These are phyloP conservation scores for Opisthograptis luteolata DNA, from an alignment of 2,888 invertebrate genomes.

Conservation along the genomic window DNA sequence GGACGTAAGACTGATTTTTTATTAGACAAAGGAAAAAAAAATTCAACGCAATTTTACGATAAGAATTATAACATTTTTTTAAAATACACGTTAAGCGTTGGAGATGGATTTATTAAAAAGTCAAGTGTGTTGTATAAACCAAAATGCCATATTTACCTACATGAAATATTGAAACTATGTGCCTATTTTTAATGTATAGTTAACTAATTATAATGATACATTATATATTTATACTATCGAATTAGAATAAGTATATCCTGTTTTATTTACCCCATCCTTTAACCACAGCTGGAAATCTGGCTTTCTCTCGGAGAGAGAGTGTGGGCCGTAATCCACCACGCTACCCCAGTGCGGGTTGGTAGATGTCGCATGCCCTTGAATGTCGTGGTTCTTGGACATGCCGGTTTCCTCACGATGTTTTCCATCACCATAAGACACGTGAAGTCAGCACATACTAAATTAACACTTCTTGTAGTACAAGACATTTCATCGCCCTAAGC, in stretches of 20 bases:
- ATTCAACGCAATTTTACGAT: too few relatives aligned
- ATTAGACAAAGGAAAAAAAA: conserved; percentile 39
- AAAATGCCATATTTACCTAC: conserved; percentile 4
- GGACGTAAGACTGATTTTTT: conserved; percentile 68
- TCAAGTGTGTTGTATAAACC: neutral
- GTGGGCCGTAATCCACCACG: too few relatives aligned
- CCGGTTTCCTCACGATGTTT: too few relatives aligned
- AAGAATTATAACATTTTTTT: neutral
- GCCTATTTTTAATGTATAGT: conserved; percentile 15
- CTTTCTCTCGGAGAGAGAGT: too few relatives aligned
- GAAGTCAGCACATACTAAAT: too few relatives aligned
- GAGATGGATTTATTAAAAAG: neutral
- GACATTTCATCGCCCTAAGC: neutral
- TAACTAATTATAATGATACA: conserved; percentile 5
- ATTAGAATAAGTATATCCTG: conserved; percentile 17
- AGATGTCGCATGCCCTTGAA: too few relatives aligned
- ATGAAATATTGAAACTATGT: conserved; percentile 8
- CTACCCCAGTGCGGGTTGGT: too few relatives aligned
- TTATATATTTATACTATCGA: conserved; percentile 20
- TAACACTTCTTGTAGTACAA: too few relatives aligned
- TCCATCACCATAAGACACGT: too few relatives aligned
- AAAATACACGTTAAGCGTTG: too few relatives aligned
- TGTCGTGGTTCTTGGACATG: too few relatives aligned
- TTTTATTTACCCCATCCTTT: conserved; percentile 8
- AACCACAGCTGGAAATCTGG: too few relatives aligned